Evolutionary conservation across 2,888 invertebrate species (phyloP), one percentile per base, ranked within the genome.

Genomic region (Alcis repandata): DNA sequence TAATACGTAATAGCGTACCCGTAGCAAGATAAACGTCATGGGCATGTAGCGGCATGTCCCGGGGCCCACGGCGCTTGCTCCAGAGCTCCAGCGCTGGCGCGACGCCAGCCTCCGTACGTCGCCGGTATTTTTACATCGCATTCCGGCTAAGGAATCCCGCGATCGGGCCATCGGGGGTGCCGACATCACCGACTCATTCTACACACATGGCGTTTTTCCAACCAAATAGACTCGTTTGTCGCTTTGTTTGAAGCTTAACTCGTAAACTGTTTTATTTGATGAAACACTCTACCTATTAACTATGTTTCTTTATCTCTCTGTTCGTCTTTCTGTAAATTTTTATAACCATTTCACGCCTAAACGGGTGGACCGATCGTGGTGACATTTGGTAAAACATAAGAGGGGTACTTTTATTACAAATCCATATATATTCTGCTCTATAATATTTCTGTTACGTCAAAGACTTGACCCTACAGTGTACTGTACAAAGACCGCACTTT

Each of bases 71-170:
- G 19, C 19, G 19, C 19, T 17, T 19, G 17, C 22, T 56, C 63
- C 63, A 67, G 67, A 22, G 59, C 63, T 68, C 68, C 71, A 72
- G 71, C 33, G 67, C 66, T 75, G 79, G 79, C 77, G 56, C 65
- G 40, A 36, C 62, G 78, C 77, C 78, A 77, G 45, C 45, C 17
- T 17, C 20, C 22, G 8, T 13, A 51, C 57, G 27, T 15, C 43
- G 62, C 56, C 66, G 69, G 68, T 79, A 77, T 77, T 75, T 73
- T 70, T 77, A 74, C 68, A 57, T 20, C 72, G 70, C 75, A 76
- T 77, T 74, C 76, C 76, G 71, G 69, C 64, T 69, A 70, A 60
- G 45, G 59, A 59, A 64, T 64, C 57, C 40, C 36, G n/a, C 27
- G 15, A 41, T 40, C 22, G 17, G 33, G 36, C 22, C 54, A 20